These are phyloP conservation scores for Margaritifera margaritifera DNA, from an alignment of 2,888 invertebrate species.

Conservation along the genomic window DNA sequence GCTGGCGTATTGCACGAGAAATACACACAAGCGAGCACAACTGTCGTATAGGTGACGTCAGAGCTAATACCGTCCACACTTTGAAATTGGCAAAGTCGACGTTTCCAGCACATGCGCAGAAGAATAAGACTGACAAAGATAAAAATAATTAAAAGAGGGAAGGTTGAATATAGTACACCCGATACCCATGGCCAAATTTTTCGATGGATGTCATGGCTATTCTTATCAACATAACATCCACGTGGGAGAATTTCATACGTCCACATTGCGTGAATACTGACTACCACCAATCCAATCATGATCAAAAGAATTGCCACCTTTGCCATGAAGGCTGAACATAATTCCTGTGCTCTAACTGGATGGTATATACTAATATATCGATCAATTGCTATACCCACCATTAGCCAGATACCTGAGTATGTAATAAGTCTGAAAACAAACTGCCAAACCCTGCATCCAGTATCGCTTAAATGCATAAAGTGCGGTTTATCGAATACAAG, in stretches of 20 bases:
- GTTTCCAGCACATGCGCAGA: constrained; percentile 38
- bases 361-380: constrained; percentile 53
- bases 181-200: constrained; percentile 61
- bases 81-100: constrained; percentile 26
- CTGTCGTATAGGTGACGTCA: constrained; percentile 34
- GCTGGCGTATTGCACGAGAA: constrained; percentile 38
- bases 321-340: constrained; percentile 60
- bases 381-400: constrained; percentile 61
- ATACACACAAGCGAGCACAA: constrained; percentile 32
- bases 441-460: constrained; percentile 56
- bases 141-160: constrained; percentile 55
- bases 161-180: constrained; percentile 49
- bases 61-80: constrained; percentile 21
- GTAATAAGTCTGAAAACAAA: constrained; percentile 52
- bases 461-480: constrained; percentile 49
- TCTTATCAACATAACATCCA: constrained; percentile 31
- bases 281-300: constrained; percentile 47
- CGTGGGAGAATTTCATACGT: constrained; percentile 48
- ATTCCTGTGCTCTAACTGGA: constrained; percentile 39
- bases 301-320: constrained; percentile 49
- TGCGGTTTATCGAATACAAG: constrained; percentile 37
- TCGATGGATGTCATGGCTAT: constrained; percentile 40
- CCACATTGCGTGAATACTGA: constrained; percentile 66
- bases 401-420: constrained; percentile 60
- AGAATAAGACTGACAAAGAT: constrained; percentile 42